Percentiles rank a stretch among this genome's conserved stretches.
phyloP scores from a whole-genome alignment of 2,797 vertebrate species.

The Enteromius argenteus region DNA sequence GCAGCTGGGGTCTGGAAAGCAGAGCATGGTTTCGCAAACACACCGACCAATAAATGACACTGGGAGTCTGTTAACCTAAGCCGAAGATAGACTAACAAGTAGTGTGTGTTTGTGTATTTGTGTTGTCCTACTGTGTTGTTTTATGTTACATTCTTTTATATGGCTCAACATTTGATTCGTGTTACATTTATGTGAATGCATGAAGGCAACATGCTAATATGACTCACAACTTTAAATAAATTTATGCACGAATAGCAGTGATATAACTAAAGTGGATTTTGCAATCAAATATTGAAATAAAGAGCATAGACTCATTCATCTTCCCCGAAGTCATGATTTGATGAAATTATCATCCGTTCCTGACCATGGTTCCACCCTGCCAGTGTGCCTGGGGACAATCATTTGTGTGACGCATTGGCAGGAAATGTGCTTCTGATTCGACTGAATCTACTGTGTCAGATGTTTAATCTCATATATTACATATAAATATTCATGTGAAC shows the following conservation, averaged over 20 bases:
- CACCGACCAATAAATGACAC: constrained; percentile 64
- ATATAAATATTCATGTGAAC: constrained; percentile 53
- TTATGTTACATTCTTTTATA: not conserved
- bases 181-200: not conserved
- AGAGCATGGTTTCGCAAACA: constrained; percentile 65
- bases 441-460: constrained; percentile 62
- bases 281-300: constrained; percentile 49
- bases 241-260: not conserved
- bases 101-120: constrained; percentile 30
- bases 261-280: constrained; percentile 43
- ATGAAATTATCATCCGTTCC: constrained; percentile 84
- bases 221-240: constrained; percentile 3
- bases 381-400: constrained; percentile 67
- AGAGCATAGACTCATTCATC: constrained; percentile 4
- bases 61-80: constrained; percentile 56
- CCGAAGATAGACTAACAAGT: constrained; percentile 47
- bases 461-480: constrained; percentile 44
- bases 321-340: constrained; percentile 74
- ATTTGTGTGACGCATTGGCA: constrained; percentile 56
- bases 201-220: not conserved
- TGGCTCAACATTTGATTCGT: not conserved
- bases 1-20: constrained; percentile 69
- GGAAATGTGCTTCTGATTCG: constrained; percentile 34
- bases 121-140: not conserved
- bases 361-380: constrained; percentile 76